Evolutionary conservation across 2,888 invertebrate species (phyloP), one percentile per base, ranked within the genome.

Genomic region (Deroplatys truncata): DNA sequence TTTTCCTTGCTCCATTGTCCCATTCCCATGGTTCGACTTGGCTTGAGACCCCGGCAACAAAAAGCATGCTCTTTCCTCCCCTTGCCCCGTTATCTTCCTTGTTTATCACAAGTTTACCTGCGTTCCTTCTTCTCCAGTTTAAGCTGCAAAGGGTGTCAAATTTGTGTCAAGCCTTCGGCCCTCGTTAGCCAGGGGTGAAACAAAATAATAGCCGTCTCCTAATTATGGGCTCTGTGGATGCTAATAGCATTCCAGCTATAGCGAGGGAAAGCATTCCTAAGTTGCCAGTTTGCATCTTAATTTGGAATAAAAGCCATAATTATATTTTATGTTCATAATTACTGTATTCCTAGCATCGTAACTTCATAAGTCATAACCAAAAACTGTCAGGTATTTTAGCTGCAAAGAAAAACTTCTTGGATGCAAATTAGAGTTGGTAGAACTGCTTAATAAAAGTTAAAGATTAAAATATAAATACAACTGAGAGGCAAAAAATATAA

Each of bases 121-220:
- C 85, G 43, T 85, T 49, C 49, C 49, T 49, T 28, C 28, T 85
- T 85, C 49, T 49, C 49, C 49, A 28, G 49, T 85, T 85, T 49
- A 85, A 85, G 85, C 56, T 72, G 49, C 28, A 85, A 43, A 85
- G 85, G 85, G 85, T 49, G 85, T 85, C 85, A 85, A 85, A 85
- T 85, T 85, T 85, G 85, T 85, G 85, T 85, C 85, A n/a, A 28
- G 85, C n/a, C 43, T 43, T 43, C n/a, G 85, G 56, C 56, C 56
- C 43, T 43, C 43, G 43, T 43, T 43, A 43, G 43, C 13, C 56
- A 72, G 56, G 56, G 56, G 56, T 72, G 56, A 25, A 72, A 72
- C 56, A 72, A 72, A 72, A 72, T 72, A 72, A 16, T 72, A 72
- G 20, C 16, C 9, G 20, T 20, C 20, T 20, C 25, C 25, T 72